Evolutionary conservation across 2,113 vertebrate genomes (phyloP).

Genomic region (Chaenocephalus aceratus): DNA sequence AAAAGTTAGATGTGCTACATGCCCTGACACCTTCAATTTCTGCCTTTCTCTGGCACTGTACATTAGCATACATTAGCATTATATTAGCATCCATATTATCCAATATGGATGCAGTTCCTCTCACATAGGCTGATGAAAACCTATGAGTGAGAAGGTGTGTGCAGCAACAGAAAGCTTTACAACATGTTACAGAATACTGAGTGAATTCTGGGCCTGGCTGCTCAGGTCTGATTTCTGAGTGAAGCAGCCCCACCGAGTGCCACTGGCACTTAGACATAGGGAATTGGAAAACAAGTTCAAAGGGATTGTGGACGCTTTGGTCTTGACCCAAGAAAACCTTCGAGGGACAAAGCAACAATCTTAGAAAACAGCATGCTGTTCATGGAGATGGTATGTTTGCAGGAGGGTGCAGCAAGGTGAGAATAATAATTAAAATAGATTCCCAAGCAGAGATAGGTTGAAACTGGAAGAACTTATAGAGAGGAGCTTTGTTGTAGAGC

Average conservation of each 20-base stretch:
- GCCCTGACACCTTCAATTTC: not conserved
- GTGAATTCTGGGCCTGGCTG: slow-evolving; percentile 8
- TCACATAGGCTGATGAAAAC: not conserved
- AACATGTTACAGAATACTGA: not conserved
- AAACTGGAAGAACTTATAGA: not conserved
- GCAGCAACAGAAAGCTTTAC: not conserved
- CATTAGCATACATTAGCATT: not conserved
- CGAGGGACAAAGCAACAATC: slow-evolving; percentile 37
- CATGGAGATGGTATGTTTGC: not conserved
- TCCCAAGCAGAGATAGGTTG: not conserved
- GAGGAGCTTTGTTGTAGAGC: not conserved
- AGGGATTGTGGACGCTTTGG: slow-evolving; percentile 55
- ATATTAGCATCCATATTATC: too few species aligned
- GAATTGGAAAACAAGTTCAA: slow-evolving; percentile 62
- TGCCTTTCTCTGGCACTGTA: not conserved
- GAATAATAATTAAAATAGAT: slow-evolving; percentile 15
- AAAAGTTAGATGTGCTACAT: too few species aligned
- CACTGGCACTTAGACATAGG: slow-evolving; percentile 27
- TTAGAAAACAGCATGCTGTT: slow-evolving; percentile 15
- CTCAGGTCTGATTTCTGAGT: slow-evolving; percentile 22
- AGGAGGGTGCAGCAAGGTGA: not conserved
- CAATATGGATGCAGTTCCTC: not conserved
- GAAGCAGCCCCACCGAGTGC: slow-evolving; percentile 22
- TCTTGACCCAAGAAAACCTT: slow-evolving; percentile 56
- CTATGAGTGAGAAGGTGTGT: not conserved